Evolutionary conservation across 2,113 vertebrate genomes (phyloP).

Genomic region (Calypte anna): DNA sequence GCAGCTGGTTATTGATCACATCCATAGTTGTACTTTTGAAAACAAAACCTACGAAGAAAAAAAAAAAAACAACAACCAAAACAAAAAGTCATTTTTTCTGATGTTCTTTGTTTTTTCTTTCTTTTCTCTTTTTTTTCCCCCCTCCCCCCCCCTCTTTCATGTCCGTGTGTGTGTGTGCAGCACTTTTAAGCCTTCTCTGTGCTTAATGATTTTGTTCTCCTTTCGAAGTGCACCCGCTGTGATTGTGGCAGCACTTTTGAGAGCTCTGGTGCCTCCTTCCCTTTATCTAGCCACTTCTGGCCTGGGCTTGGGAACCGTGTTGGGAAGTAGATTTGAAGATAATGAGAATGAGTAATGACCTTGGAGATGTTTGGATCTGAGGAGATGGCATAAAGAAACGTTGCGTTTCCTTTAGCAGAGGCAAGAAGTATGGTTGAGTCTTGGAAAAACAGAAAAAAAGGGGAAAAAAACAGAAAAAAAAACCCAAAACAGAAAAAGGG

Average conservation of each 20-base stretch:
- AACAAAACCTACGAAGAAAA: neutral
- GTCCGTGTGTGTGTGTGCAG: conserved; percentile 68
- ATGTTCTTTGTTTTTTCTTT: conserved; percentile 60
- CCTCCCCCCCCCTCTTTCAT: neutral
- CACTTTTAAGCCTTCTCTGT: conserved; percentile 59
- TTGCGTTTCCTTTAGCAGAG: conserved; percentile 58
- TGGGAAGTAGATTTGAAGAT: conserved; percentile 58
- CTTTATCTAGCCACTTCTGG: conserved; percentile 19
- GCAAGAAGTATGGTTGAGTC: conserved; percentile 67
- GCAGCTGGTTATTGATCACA: conserved; percentile 69
- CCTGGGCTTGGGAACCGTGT: conserved; percentile 67
- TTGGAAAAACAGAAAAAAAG: neutral
- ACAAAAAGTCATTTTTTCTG: conserved; percentile 30
- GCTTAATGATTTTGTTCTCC: conserved; percentile 37
- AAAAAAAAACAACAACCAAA: neutral
- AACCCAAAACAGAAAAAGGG: too few species aligned
- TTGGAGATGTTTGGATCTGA: conserved; percentile 32
- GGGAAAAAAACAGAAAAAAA: too few species aligned
- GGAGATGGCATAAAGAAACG: neutral
- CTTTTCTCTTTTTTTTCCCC: neutral
- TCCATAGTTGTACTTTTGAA: neutral
- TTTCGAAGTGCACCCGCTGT: neutral
- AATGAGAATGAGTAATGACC: neutral
- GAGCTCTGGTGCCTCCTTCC: conserved; percentile 10
- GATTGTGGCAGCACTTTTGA: conserved; percentile 2